Base-by-base conservation (phyloP, 53 echinoderm and acorn worm genomes). In the Holothuria leucospilota region DNA sequence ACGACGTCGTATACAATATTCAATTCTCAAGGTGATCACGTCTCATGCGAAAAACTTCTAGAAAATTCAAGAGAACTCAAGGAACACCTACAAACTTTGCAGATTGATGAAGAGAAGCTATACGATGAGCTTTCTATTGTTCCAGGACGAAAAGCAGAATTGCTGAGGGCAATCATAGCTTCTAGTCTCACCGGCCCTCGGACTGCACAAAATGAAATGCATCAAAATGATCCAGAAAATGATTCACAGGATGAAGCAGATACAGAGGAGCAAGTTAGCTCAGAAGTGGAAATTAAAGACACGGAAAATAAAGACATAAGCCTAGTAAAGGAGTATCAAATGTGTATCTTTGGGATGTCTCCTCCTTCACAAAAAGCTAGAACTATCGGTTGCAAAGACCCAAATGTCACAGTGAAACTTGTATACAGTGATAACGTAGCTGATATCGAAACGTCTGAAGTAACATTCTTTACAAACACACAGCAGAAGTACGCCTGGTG, bases 401-500 rank as follows among this genome's bases (percentile, higher is more conserved):
- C 59, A 59, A 80, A 80, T 38, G 39, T 61, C 29, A 80, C 39
- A 15, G 62, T 80, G 4, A 61, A 23, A 27, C 30, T 80, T 27
- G 61, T 80, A 4, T 38, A 62, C 59, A 60, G 80, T 80, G 38
- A 16, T 0, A 5, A 80, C 39, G 21, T 2, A 20, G 29, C 80
- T 6, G 80, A 80, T 29, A 10, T 80, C 28, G 29, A 5, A 29
- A 80, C 29, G 5, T 29, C 80, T 20, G 56, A 80, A 18, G 80
- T 80, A 12, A 80, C 80, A 20, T 61, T 80, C 80, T 80, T 80
- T 39, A 59, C 30, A 29, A 61, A 30, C 62, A 80, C 80, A 59
- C 25, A 20, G 29, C 80, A 80, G 39, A 80, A 80, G 38, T 80
- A 60, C 39, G 80, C 62, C 0, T 80, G 80, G 80, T 80, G 80